phyloP scores from a whole-genome alignment of 2,797 vertebrate species.

The Rallus crepitans region DNA sequence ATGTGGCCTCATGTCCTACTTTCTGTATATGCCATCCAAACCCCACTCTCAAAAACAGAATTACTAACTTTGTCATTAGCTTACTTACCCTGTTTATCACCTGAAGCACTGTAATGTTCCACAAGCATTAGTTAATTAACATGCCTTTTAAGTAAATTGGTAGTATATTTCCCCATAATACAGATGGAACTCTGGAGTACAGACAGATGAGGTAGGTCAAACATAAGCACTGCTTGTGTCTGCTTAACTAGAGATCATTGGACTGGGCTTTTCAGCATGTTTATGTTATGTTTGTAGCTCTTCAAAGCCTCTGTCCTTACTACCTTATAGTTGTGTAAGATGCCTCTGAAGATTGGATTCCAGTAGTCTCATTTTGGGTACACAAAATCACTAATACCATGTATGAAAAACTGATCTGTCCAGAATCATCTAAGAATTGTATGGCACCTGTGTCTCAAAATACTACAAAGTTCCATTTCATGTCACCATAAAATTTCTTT shows the following conservation, averaged over 20 bases:
- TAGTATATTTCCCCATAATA: background rate
- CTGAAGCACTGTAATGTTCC: background rate
- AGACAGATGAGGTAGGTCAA: background rate
- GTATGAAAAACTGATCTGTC: background rate
- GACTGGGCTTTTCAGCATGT: background rate
- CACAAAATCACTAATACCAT: background rate
- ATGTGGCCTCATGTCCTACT: slow-evolving; percentile 43
- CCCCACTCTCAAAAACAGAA: background rate
- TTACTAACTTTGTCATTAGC: slow-evolving; percentile 29
- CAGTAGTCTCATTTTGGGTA: background rate
- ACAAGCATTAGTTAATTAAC: background rate
- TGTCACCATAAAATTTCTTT: background rate
- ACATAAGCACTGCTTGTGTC: background rate
- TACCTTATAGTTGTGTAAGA: background rate
- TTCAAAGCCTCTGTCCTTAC: background rate
- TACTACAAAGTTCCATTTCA: background rate
- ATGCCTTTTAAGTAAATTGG: background rate
- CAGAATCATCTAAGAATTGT: background rate
- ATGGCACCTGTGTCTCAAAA: background rate
- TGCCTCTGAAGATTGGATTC: background rate
- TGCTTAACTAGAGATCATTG: background rate
- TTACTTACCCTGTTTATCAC: slow-evolving; percentile 33
- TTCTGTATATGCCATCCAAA: slow-evolving; percentile 38
- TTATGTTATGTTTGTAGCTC: background rate
- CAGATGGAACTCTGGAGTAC: background rate